These are phyloP conservation scores for Tetragonula clypearis DNA, from an alignment of 1,140 invertebrate species.

Conservation along the genomic window DNA sequence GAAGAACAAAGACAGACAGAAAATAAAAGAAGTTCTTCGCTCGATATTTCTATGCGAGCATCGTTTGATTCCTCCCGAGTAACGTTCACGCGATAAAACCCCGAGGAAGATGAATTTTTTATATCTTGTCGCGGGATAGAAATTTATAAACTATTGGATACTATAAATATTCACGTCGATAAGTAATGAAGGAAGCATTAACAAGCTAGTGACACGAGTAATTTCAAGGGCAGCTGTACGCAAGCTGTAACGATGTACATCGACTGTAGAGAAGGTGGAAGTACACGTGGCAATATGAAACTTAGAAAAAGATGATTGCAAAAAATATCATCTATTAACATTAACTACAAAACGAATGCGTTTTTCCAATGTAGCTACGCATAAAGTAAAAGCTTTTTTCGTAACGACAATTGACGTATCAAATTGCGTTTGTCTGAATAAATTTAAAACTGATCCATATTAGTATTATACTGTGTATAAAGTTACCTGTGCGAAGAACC, in stretches of 20 bases:
- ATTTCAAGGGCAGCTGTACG: conserved; percentile 19
- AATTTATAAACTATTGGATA: background rate
- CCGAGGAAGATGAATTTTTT: background rate
- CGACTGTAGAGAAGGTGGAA: conserved; percentile 38
- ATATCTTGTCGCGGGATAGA: background rate
- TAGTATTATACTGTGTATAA: no score
- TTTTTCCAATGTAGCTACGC: background rate
- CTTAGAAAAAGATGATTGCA: conserved; percentile 28
- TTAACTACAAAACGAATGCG: background rate
- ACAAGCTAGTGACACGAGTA: conserved; percentile 6
- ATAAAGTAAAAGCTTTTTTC: background rate
- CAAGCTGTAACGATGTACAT: conserved; percentile 15
- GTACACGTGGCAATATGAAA: conserved; percentile 42
- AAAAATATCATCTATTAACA: background rate
- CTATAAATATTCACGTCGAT: conserved; percentile 17
- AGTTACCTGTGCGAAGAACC: background rate
- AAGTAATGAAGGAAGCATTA: conserved; percentile 12
- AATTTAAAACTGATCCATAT: background rate
- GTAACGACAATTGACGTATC: background rate
- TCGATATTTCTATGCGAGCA: background rate
- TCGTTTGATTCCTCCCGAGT: background rate
- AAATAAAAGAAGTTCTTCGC: background rate
- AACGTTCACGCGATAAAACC: background rate
- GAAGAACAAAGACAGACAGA: background rate
- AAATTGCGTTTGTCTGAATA: background rate